Evolutionary conservation across 2,113 vertebrate genomes (phyloP), one percentile per base, ranked within the genome.

Genomic region (Puntigrus tetrazona): DNA sequence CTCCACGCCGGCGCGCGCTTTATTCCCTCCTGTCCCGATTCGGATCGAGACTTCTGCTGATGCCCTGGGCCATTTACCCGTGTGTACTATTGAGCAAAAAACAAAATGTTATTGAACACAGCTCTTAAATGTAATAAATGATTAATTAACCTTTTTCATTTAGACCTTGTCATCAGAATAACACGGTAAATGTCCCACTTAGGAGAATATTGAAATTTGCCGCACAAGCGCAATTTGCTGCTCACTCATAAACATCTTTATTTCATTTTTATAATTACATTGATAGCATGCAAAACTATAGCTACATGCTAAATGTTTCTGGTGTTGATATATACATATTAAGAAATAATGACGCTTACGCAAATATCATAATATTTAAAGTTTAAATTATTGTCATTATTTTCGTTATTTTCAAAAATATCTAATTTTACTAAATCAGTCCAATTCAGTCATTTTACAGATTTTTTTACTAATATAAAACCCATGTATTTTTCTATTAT

Each of bases 61-160:
- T 70, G 43, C 85, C 81, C 81, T n/a, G 25, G 84, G 82, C 77
- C 41, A 67, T 84, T 87, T 87, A 59, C 78, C 76, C 78, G 38
- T 45, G 76, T 47, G 73, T 81, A 74, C 61, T 79, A 78, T 34
- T 27, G 81, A 55, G 83, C 78, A 84, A 65, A 84, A 84, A 78
- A 84, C 78, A 65, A 50, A 63, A 72, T 43, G 86, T 73, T 84
- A 85, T 81, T 65, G 83, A 82, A 74, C 79, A 38, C 72, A 43
- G 73, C 41, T 61, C 65, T 27, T 70, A 36, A 63, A 69, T 81
- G 43, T 81, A 81, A 84, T 87, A 69, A 75, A 76, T 77, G 65
- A 78, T 84, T 83, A 27, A 86, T 86, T 82, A 82, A 78, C 80
- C 61, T 86, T 86, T n/a, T 82, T 78, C 34, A 72, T 86, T 85